Percentiles rank a stretch among this genome's conserved stretches.
Conservation (phyloP, 2,113 vertebrate genomes). For the Catharus fuscescens region DNA sequence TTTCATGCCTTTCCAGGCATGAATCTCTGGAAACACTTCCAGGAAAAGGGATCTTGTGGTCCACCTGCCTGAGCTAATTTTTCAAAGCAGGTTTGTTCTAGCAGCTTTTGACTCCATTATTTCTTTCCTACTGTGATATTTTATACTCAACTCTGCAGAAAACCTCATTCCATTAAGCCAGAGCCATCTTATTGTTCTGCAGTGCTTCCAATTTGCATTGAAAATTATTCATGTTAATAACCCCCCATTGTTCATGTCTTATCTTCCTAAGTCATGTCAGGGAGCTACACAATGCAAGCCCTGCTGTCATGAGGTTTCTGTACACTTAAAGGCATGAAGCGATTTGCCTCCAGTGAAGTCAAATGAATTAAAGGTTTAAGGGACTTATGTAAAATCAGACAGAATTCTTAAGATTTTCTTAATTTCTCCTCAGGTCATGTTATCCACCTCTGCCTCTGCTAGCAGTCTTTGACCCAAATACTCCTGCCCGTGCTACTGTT, state of each 20-base stretch:
- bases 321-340: not conserved
- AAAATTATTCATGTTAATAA: slow-evolving; percentile 47
- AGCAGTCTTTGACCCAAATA: not conserved
- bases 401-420: not conserved
- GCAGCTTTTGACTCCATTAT: not conserved
- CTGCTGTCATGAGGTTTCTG: not conserved
- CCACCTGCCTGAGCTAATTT: not conserved
- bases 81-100: not conserved
- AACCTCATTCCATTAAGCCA: not conserved
- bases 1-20: not conserved
- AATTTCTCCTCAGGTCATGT: not conserved
- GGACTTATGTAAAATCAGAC: not conserved
- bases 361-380: not conserved
- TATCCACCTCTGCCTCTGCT: not conserved
- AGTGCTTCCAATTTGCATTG: slow-evolving; percentile 24
- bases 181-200: not conserved
- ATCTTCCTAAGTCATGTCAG: slow-evolving; percentile 35
- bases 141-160: not conserved
- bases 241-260: slow-evolving; percentile 36
- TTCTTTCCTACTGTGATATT: not conserved
- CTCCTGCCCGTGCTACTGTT: not conserved
- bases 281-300: not conserved
- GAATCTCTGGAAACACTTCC: not conserved
- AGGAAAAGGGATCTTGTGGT: not conserved
- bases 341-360: not conserved